Evolutionary conservation across 2,113 vertebrate genomes (phyloP).

Genomic region (Lepidothrix coronata): DNA sequence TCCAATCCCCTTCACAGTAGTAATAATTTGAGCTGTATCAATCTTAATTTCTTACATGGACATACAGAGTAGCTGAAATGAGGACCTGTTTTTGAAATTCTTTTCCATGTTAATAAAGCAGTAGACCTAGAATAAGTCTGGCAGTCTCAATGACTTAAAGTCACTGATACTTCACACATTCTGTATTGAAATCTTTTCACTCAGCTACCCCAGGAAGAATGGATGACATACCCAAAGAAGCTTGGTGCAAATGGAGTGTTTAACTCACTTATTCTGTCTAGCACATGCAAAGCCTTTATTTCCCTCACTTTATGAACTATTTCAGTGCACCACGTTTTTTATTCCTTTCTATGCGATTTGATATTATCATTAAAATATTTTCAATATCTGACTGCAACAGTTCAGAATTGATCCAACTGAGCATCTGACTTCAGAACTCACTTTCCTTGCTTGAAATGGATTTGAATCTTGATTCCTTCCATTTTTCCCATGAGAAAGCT

Average conservation of each 20-base stretch:
- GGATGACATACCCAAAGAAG: background rate
- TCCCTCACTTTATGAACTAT: background rate
- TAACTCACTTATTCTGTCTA: background rate
- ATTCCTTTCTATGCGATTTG: background rate
- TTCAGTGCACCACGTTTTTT: background rate
- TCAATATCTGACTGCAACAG: background rate
- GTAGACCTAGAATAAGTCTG: background rate
- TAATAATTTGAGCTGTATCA: background rate
- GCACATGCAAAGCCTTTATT: background rate
- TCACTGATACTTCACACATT: background rate
- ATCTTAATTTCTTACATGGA: background rate
- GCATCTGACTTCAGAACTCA: background rate
- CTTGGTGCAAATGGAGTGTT: background rate
- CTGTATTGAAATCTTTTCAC: background rate
- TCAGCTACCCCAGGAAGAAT: background rate
- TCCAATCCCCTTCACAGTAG: background rate
- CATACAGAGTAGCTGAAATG: background rate
- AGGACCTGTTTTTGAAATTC: background rate
- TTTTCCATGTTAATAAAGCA: background rate
- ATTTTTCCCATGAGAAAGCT: constrained; percentile 12
- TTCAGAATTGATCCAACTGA: background rate
- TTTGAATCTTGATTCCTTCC: background rate
- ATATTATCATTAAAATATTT: background rate
- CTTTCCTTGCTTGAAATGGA: background rate
- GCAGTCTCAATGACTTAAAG: background rate